Base-by-base conservation (phyloP, 92 coral and sea anemone species). In the Blastomussa wellsi region DNA sequence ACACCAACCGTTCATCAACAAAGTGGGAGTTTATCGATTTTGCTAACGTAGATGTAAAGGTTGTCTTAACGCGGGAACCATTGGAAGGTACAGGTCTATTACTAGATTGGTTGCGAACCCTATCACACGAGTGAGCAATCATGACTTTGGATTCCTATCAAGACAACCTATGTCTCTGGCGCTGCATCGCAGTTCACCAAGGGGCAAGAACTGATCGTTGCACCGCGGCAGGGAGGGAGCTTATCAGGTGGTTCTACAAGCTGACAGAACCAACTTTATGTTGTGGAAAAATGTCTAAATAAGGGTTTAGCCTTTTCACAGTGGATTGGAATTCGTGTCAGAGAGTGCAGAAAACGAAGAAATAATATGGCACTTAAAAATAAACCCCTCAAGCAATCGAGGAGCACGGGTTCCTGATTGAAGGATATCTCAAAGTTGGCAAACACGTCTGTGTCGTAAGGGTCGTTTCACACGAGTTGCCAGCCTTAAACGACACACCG, bases 141-240 rank as follows among this genome's bases (percentile, higher is more conserved):
- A 24, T 37, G n/a, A 20, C 77, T 7, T 13, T 72, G 49, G 77
- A 37, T 38, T 36, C 77, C 11, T 72, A 35, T 38, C 2, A 37
- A 39, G 77, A 72, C 77, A 72, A 72, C 51, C 51, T 72, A 6
- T 72, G 77, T 72, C 31, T 72, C 0, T 72, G 77, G 77, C 77
- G 53, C 31, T 72, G 26, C 31, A 42, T 72, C 4, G 77, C 29
- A 2, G 77, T 37, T 13, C 26, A 38, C 37, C 11, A 24, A 20
- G 53, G 77, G 4, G 26, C 51, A 1, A 11, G n/a, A n/a, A n/a
- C n/a, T n/a, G n/a, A n/a, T n/a, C n/a, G n/a, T n/a, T n/a, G n/a
- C n/a, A n/a, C n/a, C 17, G 17, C 14, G 52, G n/a, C n/a, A n/a
- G n/a, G n/a, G n/a, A n/a, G n/a, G n/a, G n/a, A n/a, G n/a, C n/a